Evolutionary conservation across 2,797 vertebrate species (phyloP).

Genomic region (Enteromius radiatus): DNA sequence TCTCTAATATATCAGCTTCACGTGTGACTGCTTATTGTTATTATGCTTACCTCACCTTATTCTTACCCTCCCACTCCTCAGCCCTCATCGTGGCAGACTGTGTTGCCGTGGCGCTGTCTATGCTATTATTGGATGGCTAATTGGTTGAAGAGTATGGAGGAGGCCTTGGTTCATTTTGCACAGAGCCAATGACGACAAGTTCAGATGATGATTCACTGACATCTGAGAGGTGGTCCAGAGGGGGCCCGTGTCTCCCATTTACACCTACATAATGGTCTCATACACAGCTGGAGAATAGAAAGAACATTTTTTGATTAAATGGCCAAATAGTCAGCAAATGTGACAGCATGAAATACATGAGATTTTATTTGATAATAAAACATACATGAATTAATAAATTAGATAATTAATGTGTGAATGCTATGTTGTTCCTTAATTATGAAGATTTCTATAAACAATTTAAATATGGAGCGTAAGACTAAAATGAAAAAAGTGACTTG

Average conservation of each 20-base stretch:
- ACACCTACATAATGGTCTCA: constrained; percentile 25
- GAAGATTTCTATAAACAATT: not conserved
- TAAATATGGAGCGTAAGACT: not conserved
- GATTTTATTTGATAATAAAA: not conserved
- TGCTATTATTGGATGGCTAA: constrained; percentile 54
- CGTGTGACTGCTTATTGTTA: not conserved
- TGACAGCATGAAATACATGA: constrained; percentile 1
- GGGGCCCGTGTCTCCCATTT: constrained; percentile 20
- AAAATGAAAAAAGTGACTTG: not conserved
- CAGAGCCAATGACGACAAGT: constrained; percentile 9
- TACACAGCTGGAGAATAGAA: not conserved
- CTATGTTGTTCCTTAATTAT: not conserved
- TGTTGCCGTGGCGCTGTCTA: constrained; percentile 37
- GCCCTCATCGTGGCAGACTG: not conserved
- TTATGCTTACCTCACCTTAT: constrained; percentile 8
- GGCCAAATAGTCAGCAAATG: not conserved
- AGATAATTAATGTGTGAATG: not conserved
- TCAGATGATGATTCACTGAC: constrained; percentile 33
- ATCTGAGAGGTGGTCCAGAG: constrained; percentile 34
- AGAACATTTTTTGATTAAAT: constrained; percentile 9
- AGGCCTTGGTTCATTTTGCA: constrained; percentile 20
- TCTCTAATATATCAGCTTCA: not conserved
- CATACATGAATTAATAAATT: too few species aligned
- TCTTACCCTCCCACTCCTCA: constrained; percentile 20
- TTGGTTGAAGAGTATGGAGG: constrained; percentile 40